phyloP scores from a whole-genome alignment of 1,140 invertebrate genomes.

The Pseudomyrmex cubaensis region DNA sequence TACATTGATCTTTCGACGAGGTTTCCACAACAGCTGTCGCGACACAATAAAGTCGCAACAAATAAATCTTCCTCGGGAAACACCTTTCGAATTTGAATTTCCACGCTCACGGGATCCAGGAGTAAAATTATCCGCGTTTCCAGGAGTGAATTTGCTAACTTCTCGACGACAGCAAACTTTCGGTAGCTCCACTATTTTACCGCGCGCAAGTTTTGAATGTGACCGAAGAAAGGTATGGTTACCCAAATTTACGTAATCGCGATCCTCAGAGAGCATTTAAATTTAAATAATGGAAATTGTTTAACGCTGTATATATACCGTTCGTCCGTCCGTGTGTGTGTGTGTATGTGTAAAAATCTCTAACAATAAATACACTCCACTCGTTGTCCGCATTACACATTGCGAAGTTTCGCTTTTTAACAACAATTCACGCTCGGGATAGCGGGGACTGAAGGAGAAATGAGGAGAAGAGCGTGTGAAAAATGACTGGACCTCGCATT shows the following conservation, averaged over 20 bases:
- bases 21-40: conserved; percentile 32
- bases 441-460: background rate
- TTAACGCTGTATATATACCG: background rate
- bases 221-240: conserved; percentile 46
- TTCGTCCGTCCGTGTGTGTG: background rate
- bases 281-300: conserved; percentile 42
- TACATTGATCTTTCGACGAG: conserved; percentile 21
- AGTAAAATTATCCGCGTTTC: conserved; percentile 54
- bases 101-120: conserved; percentile 28
- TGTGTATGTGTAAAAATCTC: background rate
- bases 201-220: conserved; percentile 51
- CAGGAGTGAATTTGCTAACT: conserved; percentile 58
- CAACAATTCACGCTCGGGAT: conserved; percentile 1
- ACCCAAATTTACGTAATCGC: conserved; percentile 46
- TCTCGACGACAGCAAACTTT: conserved; percentile 48
- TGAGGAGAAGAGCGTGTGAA: conserved; percentile 55
- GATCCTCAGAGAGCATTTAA: conserved; percentile 12
- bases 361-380: conserved; percentile 1
- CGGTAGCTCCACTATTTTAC: conserved; percentile 42
- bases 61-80: conserved; percentile 53
- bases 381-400: conserved; percentile 40
- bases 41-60: conserved; percentile 53
- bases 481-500: conserved; percentile 73
- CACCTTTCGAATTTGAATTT: conserved; percentile 57
- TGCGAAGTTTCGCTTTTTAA: conserved; percentile 16